These are phyloP conservation scores for Leptopilina myrica DNA, from an alignment of 2,888 invertebrate species.

Conservation along the genomic window DNA sequence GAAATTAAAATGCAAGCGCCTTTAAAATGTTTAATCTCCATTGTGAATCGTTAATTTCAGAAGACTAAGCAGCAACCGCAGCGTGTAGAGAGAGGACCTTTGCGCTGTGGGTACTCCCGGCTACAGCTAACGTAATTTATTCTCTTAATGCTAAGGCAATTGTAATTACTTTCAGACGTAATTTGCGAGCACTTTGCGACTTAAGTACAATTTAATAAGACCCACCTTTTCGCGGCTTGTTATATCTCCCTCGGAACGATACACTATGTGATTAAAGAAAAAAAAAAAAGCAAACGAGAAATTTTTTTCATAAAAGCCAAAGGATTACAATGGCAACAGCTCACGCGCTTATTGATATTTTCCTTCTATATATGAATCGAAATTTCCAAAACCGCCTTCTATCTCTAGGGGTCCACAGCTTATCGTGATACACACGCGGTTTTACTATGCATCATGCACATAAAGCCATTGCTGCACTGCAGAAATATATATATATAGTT, in stretches of 20 bases:
- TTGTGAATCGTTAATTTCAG: constrained; percentile 39
- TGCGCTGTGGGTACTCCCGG: constrained; percentile 13
- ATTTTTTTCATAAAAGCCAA: not conserved
- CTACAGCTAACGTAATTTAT: constrained; percentile 39
- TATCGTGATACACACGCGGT: constrained; percentile 53
- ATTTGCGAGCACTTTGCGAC: constrained; percentile 39
- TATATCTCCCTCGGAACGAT: not conserved
- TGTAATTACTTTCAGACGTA: constrained; percentile 40
- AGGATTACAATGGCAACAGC: constrained; percentile 16
- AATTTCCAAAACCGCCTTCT: constrained; percentile 47
- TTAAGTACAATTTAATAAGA: constrained; percentile 39
- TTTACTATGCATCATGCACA: constrained; percentile 50
- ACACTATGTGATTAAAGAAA: constrained; percentile 9
- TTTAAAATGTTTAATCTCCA: constrained; percentile 33
- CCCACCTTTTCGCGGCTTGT: constrained; percentile 13
- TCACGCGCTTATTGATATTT: constrained; percentile 40
- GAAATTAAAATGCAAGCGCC: constrained; percentile 23
- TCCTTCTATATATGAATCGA: constrained; percentile 37
- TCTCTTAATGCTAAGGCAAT: constrained; percentile 38
- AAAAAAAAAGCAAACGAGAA: not conserved
- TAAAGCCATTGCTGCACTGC: constrained; percentile 41
- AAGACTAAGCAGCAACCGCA: constrained; percentile 35
- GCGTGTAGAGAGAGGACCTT: constrained; percentile 22
- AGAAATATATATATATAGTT: constrained; percentile 46
- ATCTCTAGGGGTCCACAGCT: constrained; percentile 41